Base-by-base conservation (phyloP, 2,113 vertebrate species). In the Egretta garzetta region DNA sequence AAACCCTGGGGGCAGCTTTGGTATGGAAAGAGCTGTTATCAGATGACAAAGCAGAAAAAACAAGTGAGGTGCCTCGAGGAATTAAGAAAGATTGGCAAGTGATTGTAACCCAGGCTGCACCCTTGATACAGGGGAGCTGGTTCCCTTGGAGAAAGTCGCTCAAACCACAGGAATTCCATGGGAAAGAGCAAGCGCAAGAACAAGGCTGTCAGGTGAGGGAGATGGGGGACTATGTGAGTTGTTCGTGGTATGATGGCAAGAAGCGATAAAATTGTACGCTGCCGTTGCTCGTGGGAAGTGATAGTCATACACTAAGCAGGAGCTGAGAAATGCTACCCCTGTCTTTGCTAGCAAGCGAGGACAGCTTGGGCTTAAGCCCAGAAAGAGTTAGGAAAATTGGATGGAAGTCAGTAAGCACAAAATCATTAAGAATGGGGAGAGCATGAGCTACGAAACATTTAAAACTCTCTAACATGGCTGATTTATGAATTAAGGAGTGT, bases 181-280 rank as follows among this genome's bases (percentile, higher is more conserved):
- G 87, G 66, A 90, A 93, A 70, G 24, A 80, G n/a, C 39, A 64
- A 83, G 58, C 6, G 33, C 4, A 12, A 80, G 71, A 70, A 24
- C 3, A 60, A 80, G 88, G 81, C 93, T 88, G 90, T 89, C 87
- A 85, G 96, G 88, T 92, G 90, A 95, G 85, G 94, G 92, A 86
- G 82, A 92, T 71, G 60, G 27, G 88, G 82, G 37, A 70, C 75
- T 19, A 1, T 1, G 5, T 6, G 70, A 80, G 67, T 8, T 49
- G 24, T 24, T 58, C 30, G 59, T 23, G 62, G 72, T 53, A 26
- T 0, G 35, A 76, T 35, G 56, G 88, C 32, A 88, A 67, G 88
- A 86, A 86, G 50, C 47, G 67, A 1, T 27, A 49, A 32, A 82
- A 82, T 6, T 4, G 45, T 24, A n/a, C 37, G 59, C 60, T 95